phyloP scores from a whole-genome alignment of 2,797 vertebrate genomes.

The Bovichtus diacanthus region DNA sequence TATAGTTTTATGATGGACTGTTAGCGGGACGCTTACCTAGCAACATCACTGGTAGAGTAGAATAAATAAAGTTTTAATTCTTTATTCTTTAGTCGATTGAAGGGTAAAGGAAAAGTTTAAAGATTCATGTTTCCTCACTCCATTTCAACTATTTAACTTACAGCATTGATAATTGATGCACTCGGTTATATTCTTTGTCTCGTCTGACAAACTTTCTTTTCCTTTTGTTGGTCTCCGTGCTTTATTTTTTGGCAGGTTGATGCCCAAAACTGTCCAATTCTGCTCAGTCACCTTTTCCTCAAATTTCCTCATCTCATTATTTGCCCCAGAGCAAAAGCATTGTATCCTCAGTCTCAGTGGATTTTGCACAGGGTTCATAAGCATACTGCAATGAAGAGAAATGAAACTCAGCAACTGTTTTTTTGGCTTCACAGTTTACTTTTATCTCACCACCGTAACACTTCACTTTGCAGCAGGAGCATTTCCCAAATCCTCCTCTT shows the following conservation, averaged over 20 bases:
- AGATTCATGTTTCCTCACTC: background rate
- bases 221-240: background rate
- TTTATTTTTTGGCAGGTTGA: background rate
- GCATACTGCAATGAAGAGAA: background rate
- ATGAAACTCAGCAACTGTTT: constrained; percentile 4
- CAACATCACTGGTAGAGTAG: no score
- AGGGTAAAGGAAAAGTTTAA: background rate
- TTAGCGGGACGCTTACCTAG: no score
- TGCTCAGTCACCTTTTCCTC: constrained; percentile 4
- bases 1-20: background rate
- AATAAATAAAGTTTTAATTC: background rate
- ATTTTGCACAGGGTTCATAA: constrained; percentile 6
- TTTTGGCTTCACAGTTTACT: constrained; percentile 20
- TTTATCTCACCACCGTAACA: constrained; percentile 21
- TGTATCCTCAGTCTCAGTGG: background rate
- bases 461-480: constrained; percentile 15
- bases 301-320: constrained; percentile 7
- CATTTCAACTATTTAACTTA: background rate
- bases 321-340: background rate
- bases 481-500: constrained; percentile 11
- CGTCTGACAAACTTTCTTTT: background rate
- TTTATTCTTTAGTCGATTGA: background rate
- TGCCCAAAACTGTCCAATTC: background rate
- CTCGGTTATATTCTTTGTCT: background rate
- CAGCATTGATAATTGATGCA: background rate